Base-by-base conservation (phyloP, 2,888 invertebrate species). In the Amphipoea oculea region DNA sequence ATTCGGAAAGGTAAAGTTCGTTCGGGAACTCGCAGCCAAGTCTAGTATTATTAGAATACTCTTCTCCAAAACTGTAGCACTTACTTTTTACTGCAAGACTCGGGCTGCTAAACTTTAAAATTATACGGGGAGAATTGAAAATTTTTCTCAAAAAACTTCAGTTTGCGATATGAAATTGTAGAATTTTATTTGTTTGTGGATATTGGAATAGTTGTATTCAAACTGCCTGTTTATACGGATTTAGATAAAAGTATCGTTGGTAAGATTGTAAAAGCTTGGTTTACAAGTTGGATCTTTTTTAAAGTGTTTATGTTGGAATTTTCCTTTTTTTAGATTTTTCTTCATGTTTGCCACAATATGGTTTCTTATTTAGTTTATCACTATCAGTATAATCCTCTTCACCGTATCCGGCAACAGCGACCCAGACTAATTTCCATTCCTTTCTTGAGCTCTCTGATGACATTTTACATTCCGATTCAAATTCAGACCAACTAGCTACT, bases 61-160 rank as follows among this genome's bases (percentile, higher is more conserved):
- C 81, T 66, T 73, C 80, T 83, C 83, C 81, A 72, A 86, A 87
- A 88, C 86, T 87, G 73, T 60, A 79, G 85, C 82, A 84, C 89
- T 91, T 92, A 90, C 81, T 84, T 91, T 91, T 90, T 91, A 92
- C 83, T 86, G 82, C 86, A 84, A 78, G 77, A 77, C 72, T 81
- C 65, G 36, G 63, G 45, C 73, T 5, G 83, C 42, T 66, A 73
- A 89, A 90, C 76, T 90, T 89, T 87, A 79, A 91, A 90, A 89
- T 89, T 89, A 86, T 88, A 82, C 76, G 54, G 62, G 57, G 70
- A 57, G 73, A 86, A 88, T 85, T 82, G 83, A 89, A 90, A 78
- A 65, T 84, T 78, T 79, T 74, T 73, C 77, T 73, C 75, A 42
- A 73, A 83, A 87, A 88, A 80, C 62, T 80, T 79, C 81, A 63